phyloP scores from a whole-genome alignment of 2,797 vertebrate genomes.

The Malurus splendens region DNA sequence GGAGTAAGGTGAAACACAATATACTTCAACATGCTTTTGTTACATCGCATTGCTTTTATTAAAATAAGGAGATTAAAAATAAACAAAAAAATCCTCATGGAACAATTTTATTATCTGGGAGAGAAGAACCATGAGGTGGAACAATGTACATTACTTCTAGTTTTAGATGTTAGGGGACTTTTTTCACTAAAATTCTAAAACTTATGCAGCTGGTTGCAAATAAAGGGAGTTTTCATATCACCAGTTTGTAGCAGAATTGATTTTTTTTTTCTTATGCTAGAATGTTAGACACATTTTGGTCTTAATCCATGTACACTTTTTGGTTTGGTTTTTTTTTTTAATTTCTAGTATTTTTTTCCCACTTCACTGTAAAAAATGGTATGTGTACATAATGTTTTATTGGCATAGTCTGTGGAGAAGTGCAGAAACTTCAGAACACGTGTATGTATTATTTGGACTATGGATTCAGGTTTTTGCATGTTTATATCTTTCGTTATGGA shows the following conservation, averaged over 20 bases:
- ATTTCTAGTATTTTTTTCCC: slow-evolving; percentile 87
- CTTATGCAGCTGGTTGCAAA: slow-evolving; percentile 93
- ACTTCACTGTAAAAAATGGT: slow-evolving; percentile 96
- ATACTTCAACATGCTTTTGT: slow-evolving; percentile 90
- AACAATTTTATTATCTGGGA: slow-evolving; percentile 79
- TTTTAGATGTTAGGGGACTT: slow-evolving; percentile 80
- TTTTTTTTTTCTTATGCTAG: slow-evolving; percentile 81
- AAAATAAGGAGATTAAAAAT: slow-evolving; percentile 77
- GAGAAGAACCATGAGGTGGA: slow-evolving; percentile 77
- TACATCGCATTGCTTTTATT: slow-evolving; percentile 89
- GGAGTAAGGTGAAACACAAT: slow-evolving; percentile 83
- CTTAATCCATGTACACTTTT: slow-evolving; percentile 92
- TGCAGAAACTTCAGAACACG: slow-evolving; percentile 90
- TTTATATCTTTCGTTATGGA: slow-evolving; percentile 97
- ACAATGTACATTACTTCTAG: slow-evolving; percentile 89
- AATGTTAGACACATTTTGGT: slow-evolving; percentile 89
- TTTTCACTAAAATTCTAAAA: slow-evolving; percentile 88
- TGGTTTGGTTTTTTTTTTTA: slow-evolving; percentile 76
- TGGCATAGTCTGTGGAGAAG: slow-evolving; percentile 93
- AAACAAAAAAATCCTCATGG: slow-evolving; percentile 75
- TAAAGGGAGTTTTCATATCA: slow-evolving; percentile 94
- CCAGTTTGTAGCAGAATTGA: slow-evolving; percentile 88
- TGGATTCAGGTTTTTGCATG: slow-evolving; percentile 98
- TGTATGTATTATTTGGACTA: slow-evolving; percentile 97
- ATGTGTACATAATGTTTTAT: slow-evolving; percentile 98